Evolutionary conservation across 1,140 invertebrate genomes (phyloP).

Genomic region (Piezodorus guildinii): DNA sequence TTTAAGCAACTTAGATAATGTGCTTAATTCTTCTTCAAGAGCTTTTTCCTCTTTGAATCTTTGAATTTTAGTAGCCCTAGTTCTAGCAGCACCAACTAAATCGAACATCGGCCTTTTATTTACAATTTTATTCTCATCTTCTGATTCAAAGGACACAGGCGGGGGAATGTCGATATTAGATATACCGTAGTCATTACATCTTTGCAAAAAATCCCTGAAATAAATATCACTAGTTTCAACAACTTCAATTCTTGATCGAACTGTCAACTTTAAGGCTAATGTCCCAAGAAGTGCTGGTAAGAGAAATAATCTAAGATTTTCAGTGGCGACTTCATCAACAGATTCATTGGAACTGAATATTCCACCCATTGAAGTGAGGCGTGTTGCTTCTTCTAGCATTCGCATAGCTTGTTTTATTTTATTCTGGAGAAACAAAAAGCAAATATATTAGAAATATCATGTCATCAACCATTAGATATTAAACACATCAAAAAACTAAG

Average conservation of each 20-base stretch:
- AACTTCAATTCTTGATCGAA: slow-evolving; percentile 48
- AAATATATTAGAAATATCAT: background rate
- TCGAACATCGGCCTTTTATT: slow-evolving; percentile 27
- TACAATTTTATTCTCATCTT: slow-evolving; percentile 19
- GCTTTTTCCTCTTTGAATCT: slow-evolving; percentile 69
- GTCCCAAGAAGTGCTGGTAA: slow-evolving; percentile 72
- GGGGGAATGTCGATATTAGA: slow-evolving; percentile 46
- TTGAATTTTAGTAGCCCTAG: slow-evolving; percentile 62
- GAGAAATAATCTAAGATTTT: slow-evolving; percentile 71
- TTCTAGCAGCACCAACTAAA: slow-evolving; percentile 28
- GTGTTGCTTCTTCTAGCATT: slow-evolving; percentile 64
- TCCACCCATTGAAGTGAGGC: slow-evolving; percentile 58
- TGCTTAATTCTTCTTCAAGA: slow-evolving; percentile 51
- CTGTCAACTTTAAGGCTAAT: slow-evolving; percentile 51
- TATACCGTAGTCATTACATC: slow-evolving; percentile 65
- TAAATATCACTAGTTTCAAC: slow-evolving; percentile 67
- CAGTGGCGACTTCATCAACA: slow-evolving; percentile 74
- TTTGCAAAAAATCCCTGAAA: slow-evolving; percentile 70
- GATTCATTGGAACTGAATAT: slow-evolving; percentile 83
- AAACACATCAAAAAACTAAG: background rate
- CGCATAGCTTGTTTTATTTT: slow-evolving; percentile 55
- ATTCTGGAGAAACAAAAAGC: slow-evolving; percentile 37
- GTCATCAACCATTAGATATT: background rate
- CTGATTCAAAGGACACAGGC: slow-evolving; percentile 6
- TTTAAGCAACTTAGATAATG: slow-evolving; percentile 14